Conservation (phyloP, 1,140 invertebrate genomes). For the Drosophila pseudoananassae region DNA sequence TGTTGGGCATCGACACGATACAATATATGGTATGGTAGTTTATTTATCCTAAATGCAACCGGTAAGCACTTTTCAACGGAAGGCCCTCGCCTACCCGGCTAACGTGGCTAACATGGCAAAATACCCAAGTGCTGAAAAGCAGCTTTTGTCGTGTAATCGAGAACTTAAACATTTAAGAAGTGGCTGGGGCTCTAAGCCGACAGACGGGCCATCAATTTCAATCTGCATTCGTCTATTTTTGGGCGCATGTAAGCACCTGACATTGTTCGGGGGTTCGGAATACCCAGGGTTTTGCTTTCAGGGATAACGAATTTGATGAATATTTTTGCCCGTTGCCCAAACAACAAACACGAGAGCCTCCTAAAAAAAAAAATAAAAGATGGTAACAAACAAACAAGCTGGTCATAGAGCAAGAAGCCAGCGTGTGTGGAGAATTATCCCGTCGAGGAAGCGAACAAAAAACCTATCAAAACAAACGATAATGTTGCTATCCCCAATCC, state of each 20-base stretch:
- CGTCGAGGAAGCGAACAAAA: conserved; percentile 29
- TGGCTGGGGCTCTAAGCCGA: conserved; percentile 2
- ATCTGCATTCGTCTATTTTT: conserved; percentile 70
- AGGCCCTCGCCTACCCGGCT: conserved; percentile 2
- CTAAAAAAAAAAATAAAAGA: not conserved
- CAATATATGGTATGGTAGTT: not conserved
- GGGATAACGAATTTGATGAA: conserved; percentile 74
- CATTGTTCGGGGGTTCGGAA: conserved; percentile 35
- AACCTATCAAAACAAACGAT: conserved; percentile 80
- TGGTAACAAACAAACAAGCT: not conserved
- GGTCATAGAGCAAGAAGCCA: conserved; percentile 31
- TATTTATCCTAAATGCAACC: conserved; percentile 12
- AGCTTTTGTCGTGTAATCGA: conserved; percentile 62
- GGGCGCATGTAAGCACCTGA: conserved; percentile 68
- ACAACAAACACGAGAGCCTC: conserved; percentile 23
- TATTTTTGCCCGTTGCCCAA: conserved; percentile 60
- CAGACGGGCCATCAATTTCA: conserved; percentile 63
- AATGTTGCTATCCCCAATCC: conserved; percentile 43
- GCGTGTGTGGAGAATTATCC: conserved; percentile 44
- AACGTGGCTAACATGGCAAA: conserved; percentile 1
- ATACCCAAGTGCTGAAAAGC: conserved; percentile 31
- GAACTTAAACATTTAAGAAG: conserved; percentile 63
- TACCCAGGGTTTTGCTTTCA: not conserved
- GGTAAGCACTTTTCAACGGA: conserved; percentile 38
- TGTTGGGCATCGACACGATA: not conserved